phyloP scores from a whole-genome alignment of 2,113 vertebrate genomes.

The Cephalopterus ornatus region DNA sequence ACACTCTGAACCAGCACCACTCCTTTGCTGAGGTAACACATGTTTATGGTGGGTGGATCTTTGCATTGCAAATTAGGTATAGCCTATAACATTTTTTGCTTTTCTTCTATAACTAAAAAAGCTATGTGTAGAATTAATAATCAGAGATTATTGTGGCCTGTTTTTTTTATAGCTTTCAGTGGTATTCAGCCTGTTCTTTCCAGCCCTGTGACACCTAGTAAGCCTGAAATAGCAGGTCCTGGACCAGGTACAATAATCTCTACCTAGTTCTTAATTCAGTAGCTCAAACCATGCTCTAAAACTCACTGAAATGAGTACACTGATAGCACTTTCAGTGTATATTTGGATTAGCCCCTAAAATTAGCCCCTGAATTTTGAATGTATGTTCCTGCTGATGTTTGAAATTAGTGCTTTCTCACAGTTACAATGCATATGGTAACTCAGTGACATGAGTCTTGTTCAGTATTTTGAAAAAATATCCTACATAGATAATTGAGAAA shows the following conservation, averaged over 20 bases:
- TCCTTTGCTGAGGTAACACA: neutral
- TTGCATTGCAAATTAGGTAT: neutral
- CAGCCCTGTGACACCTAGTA: conserved; percentile 57
- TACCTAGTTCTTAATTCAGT: neutral
- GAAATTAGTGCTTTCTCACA: neutral
- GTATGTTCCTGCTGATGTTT: neutral
- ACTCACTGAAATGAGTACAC: neutral
- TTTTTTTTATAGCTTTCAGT: conserved; percentile 46
- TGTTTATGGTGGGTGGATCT: neutral
- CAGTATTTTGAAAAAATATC: neutral
- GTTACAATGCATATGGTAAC: neutral
- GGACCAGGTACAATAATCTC: conserved; percentile 62
- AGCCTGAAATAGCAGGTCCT: conserved; percentile 49
- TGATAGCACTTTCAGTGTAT: neutral
- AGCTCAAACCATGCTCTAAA: neutral
- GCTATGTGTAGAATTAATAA: neutral
- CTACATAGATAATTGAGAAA: neutral
- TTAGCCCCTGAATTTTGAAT: neutral
- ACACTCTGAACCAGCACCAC: neutral
- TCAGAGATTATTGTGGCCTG: neutral
- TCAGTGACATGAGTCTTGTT: neutral
- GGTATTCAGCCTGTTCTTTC: conserved; percentile 51
- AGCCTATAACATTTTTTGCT: neutral
- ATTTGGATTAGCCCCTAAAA: neutral
- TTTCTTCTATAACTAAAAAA: neutral